Evolutionary conservation across 2,797 vertebrate species (phyloP), one percentile per base, ranked within the genome.

Genomic region (Myripristis jacobus): DNA sequence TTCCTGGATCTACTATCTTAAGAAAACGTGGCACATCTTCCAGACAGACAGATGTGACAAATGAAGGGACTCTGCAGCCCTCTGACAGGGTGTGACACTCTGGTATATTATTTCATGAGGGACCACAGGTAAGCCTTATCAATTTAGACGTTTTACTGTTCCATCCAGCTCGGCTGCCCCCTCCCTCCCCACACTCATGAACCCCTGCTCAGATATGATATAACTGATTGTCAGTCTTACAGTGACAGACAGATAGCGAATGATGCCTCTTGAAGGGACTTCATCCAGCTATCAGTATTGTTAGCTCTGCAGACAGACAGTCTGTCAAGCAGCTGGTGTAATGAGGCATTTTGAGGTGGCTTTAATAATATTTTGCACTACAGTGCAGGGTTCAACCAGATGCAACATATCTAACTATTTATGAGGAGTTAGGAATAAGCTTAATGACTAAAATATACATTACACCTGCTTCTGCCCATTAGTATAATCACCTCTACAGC

Each of bases 1-100:
- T 46, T 67, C 44, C 18, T 36, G 34, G 12, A 81, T 74, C 29
- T 46, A 46, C 9, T 50, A 46, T n/a, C n/a, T n/a, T n/a, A n/a
- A 61, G 62, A 25, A 75, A 64, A 55, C 54, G 66, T 60, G 57
- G 59, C 41, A 64, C 48, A 58, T 66, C 44, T 34, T 70, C 31
- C 56, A 18, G 54, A 43, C 15, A 46, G 19, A 48, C 66, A 71
- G 46, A 50, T 66, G 58, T 53, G 60, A 70, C 41, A 66, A 59
- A 66, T 79, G 54, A n/a, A 70, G 63, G 27, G 11, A 15, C 56
- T 43, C 10, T 47, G 34, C 76, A 68, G 19, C 38, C 12, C 34
- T 21, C 21, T 10, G 22, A 46, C n/a, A 25, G 58, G 19, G 51
- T 6, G 34, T 10, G 60, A 48, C 31, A 48, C 12, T n/a, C n/a